Evolutionary conservation across 2,888 invertebrate species (phyloP).

Genomic region (Halictus ligatus): DNA sequence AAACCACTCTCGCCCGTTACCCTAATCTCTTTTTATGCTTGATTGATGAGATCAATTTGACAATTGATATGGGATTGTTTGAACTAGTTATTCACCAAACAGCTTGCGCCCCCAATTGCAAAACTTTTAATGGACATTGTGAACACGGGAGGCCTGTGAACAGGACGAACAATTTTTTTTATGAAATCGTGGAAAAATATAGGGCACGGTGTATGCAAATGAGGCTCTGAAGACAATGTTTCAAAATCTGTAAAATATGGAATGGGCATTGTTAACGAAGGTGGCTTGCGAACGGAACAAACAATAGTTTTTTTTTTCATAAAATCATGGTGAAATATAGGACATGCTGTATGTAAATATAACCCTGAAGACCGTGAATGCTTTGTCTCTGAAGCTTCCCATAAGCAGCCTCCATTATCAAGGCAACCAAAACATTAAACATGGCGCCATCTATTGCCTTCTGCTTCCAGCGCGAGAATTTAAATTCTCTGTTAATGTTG

Average conservation of each 20-base stretch:
- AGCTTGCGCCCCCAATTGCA: not conserved
- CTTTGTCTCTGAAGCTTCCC: not conserved
- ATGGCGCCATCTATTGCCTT: constrained; percentile 1
- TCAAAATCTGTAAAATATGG: not conserved
- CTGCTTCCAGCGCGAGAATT: not conserved
- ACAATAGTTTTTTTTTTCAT: not conserved
- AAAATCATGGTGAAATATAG: not conserved
- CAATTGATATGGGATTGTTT: not conserved
- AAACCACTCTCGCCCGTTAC: not conserved
- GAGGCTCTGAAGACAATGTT: not conserved
- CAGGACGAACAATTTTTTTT: not conserved
- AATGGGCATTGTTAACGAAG: not conserved
- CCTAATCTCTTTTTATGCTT: not conserved
- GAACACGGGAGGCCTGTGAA: not conserved
- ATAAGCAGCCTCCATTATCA: not conserved
- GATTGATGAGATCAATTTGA: not conserved
- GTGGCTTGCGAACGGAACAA: not conserved
- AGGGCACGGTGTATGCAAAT: not conserved
- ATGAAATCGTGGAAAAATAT: not conserved
- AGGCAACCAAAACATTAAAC: not conserved
- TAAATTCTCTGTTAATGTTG: not conserved
- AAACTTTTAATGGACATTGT: not conserved
- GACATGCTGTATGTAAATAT: too few relatives aligned
- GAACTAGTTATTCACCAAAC: not conserved
- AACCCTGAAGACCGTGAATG: too few relatives aligned